Evolutionary conservation across 1,140 invertebrate genomes (phyloP).

Genomic region (Cydia splendana): DNA sequence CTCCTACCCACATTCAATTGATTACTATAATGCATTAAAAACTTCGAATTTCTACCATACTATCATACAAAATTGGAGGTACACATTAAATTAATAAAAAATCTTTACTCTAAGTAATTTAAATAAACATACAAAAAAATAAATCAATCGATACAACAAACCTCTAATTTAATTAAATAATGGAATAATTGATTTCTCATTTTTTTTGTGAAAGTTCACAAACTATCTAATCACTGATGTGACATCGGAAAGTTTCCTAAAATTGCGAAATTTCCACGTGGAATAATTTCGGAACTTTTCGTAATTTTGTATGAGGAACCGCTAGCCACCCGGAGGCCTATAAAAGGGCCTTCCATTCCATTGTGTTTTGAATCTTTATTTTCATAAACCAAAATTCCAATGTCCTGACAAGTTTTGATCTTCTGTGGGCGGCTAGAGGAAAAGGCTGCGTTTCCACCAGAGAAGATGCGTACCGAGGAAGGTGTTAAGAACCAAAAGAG

Average conservation of each 20-base stretch:
- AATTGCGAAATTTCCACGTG: too few species aligned
- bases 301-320: too few species aligned
- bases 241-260: too few species aligned
- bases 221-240: conserved; percentile 46
- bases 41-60: conserved; percentile 56
- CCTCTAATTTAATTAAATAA: conserved; percentile 71
- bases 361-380: neutral
- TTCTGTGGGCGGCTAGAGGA: neutral
- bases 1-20: conserved; percentile 44
- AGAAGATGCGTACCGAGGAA: too few species aligned
- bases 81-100: conserved; percentile 67
- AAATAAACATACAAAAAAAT: conserved; percentile 77
- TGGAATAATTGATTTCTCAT: conserved; percentile 74
- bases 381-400: neutral
- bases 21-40: conserved; percentile 56
- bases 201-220: conserved; percentile 50
- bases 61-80: conserved; percentile 69
- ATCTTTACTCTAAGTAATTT: conserved; percentile 74
- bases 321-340: neutral
- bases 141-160: conserved; percentile 71
- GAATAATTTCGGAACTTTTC: too few species aligned
- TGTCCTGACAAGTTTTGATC: neutral
- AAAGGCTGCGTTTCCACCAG: neutral
- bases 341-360: neutral
- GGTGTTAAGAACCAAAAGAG: too few species aligned